Evolutionary conservation across 1,140 invertebrate genomes (phyloP), one percentile per base, ranked within the genome.

Genomic region (Neodiprion virginianus): DNA sequence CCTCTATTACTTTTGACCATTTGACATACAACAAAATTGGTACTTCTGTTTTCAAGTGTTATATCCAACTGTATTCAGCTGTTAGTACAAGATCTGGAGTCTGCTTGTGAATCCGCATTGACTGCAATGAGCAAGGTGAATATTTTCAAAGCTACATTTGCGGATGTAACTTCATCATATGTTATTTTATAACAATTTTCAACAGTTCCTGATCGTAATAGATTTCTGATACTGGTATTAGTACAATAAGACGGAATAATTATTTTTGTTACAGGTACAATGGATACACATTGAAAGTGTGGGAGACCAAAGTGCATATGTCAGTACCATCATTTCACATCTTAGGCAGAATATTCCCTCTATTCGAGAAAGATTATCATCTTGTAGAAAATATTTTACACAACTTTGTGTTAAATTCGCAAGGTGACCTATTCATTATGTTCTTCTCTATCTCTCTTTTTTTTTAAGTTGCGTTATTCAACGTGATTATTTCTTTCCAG

Each of bases 401-500:
- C 96, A 99, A 86, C 97, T 99, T 82, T 99, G 98, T 86, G 93
- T 98, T 11, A 96, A 98, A 84, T 98, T 99, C 90, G 96, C 95
- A 0, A 93, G 92, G 91, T 94, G 89, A 87, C 86, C 87, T 49
- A 73, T 7, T 23, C 8, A 48, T 50, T 75, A 7, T 67, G 11
- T 17, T 7, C 48, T 21, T 21, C 1, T 69, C 50, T 70, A 73
- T 69, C 69, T 50, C 47, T 68, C 75, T 73, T 72, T 75, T 72
- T 40, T 71, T 69, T 69, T 72, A 21, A 71, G 67, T 71, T 65
- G 2, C 4, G 21, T 67, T 72, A 40, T 40, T 40, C 28, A 40
- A 40, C 5, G 28, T 40, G 28, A 40, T 40, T 40, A 40, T 40
- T 4, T 40, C 28, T 40, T 40, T 89, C 48, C 79, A 98, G 96